These are phyloP conservation scores for Latheticus oryzae DNA, from an alignment of 2,888 invertebrate species.

Conservation along the genomic window DNA sequence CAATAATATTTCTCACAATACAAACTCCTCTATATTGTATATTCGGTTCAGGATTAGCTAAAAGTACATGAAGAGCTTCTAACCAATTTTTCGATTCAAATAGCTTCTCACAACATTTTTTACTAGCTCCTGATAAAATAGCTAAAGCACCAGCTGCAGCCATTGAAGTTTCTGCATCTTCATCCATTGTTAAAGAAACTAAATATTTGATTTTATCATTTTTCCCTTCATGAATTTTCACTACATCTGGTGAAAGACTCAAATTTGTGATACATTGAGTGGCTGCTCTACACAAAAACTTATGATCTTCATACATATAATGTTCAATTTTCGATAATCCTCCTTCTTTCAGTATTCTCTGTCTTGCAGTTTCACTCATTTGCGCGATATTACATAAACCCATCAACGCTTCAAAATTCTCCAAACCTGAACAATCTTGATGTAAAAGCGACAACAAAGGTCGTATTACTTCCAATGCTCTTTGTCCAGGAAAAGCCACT, in stretches of 20 bases:
- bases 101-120: constrained; percentile 82
- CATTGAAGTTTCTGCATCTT: constrained; percentile 84
- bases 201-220: constrained; percentile 93
- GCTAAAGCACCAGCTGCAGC: constrained; percentile 93
- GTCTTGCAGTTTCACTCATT: constrained; percentile 81
- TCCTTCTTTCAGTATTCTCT: constrained; percentile 90
- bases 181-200: constrained; percentile 81
- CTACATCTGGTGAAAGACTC: constrained; percentile 81
- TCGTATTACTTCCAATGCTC: constrained; percentile 87
- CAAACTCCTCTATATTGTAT: constrained; percentile 89
- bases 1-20: constrained; percentile 84
- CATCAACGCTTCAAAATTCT: constrained; percentile 97
- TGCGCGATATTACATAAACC: constrained; percentile 96
- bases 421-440: constrained; percentile 87
- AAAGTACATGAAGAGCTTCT: constrained; percentile 74
- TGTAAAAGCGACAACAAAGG: constrained; percentile 87
- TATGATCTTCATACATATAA: constrained; percentile 95
- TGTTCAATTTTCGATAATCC: constrained; percentile 91
- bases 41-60: constrained; percentile 83
- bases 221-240: constrained; percentile 81
- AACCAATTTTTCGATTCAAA: constrained; percentile 81
- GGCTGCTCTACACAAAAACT: constrained; percentile 86
- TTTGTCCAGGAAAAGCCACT: constrained; percentile 96
- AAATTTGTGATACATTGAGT: constrained; percentile 93
- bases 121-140: constrained; percentile 82